Evolutionary conservation across 64 coral and sea anemone species (phyloP), one percentile per base, ranked within the genome.

Genomic region (Stichodactyla helianthus): DNA sequence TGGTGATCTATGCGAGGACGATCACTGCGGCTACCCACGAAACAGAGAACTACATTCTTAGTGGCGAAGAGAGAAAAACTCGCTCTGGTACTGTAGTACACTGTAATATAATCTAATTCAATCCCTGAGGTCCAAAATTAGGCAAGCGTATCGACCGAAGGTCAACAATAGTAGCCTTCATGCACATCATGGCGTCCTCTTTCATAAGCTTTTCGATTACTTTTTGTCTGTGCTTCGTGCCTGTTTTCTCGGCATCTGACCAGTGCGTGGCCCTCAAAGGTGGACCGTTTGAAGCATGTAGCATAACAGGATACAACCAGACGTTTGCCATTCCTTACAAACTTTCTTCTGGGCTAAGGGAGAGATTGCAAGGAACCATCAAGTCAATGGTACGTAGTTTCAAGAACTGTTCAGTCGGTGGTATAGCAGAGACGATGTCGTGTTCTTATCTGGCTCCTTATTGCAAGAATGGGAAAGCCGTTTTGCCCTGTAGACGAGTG

Each of bases 401-500:
- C 13, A 51, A 54, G 20, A 84, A 84, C 25, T 84, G 83, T 31
- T 84, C 83, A 17, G 83, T 59, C 12, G 83, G 17, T 23, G 27
- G 19, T 14, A 50, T 84, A 60, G 54, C 53, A 20, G 83, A 84
- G 55, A 84, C 83, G 15, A 84, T 84, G 22, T 51, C 55, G 5
- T 84, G 83, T 84, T 51, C 83, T 0, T 58, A 53, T 60, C 2
- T 84, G 7, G 83, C 83, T 16, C 83, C 83, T 5, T 60, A 84
- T 31, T 84, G 83, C 59, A 84, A 60, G 31, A 55, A 25, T 2
- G 52, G 53, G 6, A 63, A 35, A 6, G 3, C 83, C 28, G 12
- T 84, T 22, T 54, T 84, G 6, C 83, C 83, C 19, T 84, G 83
- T 63, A 84, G 25, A 63, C 12, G 83, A 60, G 83, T 84, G 5